Percentiles rank a stretch among this genome's conserved stretches.
These are phyloP conservation scores for Drosophila repletoides DNA, from an alignment of 1,140 invertebrate genomes.

Conservation along the genomic window DNA sequence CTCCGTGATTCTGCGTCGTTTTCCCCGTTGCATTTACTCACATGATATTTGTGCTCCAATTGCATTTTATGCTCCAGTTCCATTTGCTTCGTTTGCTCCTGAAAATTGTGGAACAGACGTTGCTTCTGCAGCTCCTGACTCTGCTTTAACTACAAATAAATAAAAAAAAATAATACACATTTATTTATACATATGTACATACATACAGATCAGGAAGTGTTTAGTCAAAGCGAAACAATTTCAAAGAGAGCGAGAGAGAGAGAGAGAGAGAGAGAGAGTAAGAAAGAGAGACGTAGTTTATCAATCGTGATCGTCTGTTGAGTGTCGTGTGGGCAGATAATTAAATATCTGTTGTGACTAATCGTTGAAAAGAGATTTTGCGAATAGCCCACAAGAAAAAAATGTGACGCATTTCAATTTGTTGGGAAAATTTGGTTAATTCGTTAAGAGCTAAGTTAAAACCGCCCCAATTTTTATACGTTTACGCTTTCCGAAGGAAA, in stretches of 20 bases:
- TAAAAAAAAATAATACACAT: neutral
- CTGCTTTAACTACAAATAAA: constrained; percentile 90
- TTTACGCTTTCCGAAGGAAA: no score
- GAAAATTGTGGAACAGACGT: constrained; percentile 93
- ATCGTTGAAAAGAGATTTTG: constrained; percentile 1
- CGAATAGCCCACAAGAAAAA: constrained; percentile 1
- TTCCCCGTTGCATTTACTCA: constrained; percentile 82
- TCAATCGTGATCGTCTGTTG: constrained; percentile 1
- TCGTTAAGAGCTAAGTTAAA: no score
- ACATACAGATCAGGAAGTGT: neutral
- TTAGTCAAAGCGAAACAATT: neutral
- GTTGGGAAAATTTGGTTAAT: neutral
- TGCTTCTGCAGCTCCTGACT: constrained; percentile 95
- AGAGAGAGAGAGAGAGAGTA: neutral
- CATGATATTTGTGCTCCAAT: constrained; percentile 93
- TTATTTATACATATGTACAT: neutral
- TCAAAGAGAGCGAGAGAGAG: neutral
- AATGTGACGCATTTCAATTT: constrained; percentile 15
- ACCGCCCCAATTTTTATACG: no score
- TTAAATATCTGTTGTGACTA: constrained; percentile 19
- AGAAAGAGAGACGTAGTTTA: neutral
- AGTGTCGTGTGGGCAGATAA: constrained; percentile 7
- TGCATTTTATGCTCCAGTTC: constrained; percentile 94
- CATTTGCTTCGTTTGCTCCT: constrained; percentile 93
- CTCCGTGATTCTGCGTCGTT: neutral